Conservation (phyloP, 2,888 invertebrate genomes). For the Drosophila percnosoma region DNA sequence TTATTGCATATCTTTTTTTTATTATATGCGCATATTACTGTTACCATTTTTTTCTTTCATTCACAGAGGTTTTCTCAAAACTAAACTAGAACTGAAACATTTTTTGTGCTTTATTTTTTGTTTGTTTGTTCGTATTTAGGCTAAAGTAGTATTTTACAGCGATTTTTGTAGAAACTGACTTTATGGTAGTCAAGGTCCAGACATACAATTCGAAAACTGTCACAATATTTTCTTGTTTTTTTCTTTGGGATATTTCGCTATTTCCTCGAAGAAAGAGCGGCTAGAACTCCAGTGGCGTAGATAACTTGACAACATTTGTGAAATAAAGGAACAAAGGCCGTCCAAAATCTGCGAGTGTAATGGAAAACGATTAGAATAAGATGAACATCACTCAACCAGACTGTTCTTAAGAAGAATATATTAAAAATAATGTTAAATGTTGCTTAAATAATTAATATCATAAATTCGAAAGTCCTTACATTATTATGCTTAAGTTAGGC, state of each 20-base stretch:
- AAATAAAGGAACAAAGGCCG: conserved; percentile 67
- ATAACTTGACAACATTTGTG: conserved; percentile 81
- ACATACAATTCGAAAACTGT: conserved; percentile 55
- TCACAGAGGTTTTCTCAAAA: conserved; percentile 69
- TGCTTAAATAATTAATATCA: background rate
- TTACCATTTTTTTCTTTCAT: conserved; percentile 66
- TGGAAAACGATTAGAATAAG: background rate
- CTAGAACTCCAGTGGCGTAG: conserved; percentile 76
- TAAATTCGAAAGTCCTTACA: background rate
- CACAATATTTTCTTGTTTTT: conserved; percentile 50
- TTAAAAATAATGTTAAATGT: background rate
- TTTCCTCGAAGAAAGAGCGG: conserved; percentile 50
- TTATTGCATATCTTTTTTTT: conserved; percentile 69
- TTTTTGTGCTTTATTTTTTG: conserved; percentile 72
- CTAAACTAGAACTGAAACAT: conserved; percentile 78
- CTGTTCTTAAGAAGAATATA: background rate
- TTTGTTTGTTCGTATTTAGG: conserved; percentile 38
- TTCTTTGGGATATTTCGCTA: conserved; percentile 35
- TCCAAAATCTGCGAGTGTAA: background rate
- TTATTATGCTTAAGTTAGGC: background rate
- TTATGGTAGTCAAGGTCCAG: conserved; percentile 72
- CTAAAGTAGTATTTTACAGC: conserved; percentile 45
- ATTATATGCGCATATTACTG: conserved; percentile 50
- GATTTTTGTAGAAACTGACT: conserved; percentile 66
- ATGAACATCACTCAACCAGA: background rate